These are phyloP conservation scores for Ibycter americanus DNA, from an alignment of 2,797 vertebrate species.

Conservation along the genomic window DNA sequence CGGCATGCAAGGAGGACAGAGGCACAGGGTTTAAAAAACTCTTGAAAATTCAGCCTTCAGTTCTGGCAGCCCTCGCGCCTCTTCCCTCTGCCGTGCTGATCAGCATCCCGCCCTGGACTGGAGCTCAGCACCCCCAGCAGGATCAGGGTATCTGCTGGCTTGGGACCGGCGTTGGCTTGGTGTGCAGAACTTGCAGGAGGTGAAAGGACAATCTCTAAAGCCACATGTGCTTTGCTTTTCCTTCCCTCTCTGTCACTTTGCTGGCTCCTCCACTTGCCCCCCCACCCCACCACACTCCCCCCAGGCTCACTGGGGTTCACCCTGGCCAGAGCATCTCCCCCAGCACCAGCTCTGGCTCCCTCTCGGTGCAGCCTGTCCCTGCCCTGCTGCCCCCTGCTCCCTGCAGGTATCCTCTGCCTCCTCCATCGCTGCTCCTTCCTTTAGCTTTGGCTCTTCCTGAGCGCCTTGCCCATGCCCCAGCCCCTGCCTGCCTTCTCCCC, in stretches of 20 bases:
- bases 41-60: fast-evolving
- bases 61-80: background rate
- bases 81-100: fast-evolving
- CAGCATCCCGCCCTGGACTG: background rate
- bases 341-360: background rate
- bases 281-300: too few species aligned
- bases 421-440: background rate
- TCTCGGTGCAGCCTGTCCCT: background rate
- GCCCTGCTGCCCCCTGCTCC: background rate
- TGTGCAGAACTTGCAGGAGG: too few species aligned
- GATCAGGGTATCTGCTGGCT: background rate
- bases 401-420: background rate
- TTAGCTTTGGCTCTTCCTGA: background rate
- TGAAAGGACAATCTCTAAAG: background rate
- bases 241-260: background rate
- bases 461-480: fast-evolving
- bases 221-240: background rate
- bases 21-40: fast-evolving
- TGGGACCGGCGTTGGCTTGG: too few species aligned
- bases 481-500: background rate
- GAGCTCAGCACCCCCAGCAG: background rate
- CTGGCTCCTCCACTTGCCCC: background rate
- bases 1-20: fast-evolving
- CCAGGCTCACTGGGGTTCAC: fast-evolving
- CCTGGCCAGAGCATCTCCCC: background rate